Evolutionary conservation across 2,888 invertebrate species (phyloP), one percentile per base, ranked within the genome.

Genomic region (Nymphalis c-album): DNA sequence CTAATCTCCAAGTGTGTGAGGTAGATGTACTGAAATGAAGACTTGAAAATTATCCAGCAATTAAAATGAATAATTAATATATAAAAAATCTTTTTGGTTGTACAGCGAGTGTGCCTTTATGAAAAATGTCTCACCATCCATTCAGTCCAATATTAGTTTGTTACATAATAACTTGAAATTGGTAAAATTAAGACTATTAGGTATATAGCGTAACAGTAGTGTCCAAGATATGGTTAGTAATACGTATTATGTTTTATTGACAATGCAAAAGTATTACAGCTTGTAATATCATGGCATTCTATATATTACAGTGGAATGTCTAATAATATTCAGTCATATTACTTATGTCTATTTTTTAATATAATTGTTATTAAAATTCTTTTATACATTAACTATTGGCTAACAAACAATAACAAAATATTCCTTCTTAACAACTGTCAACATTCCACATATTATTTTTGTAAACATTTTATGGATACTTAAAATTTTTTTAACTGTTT

Each of bases 371-470:
- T 67, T 13, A 17, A 67, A 67, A 48, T 57, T 40, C 63, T 48
- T 64, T 64, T 66, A 48, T 18, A 22, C 47, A 55, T 57, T 67
- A 66, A 67, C 50, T 48, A 68, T 73, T 71, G 72, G 68, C 67
- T 72, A 68, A 65, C 60, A 60, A 70, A 68, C 64, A 53, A 45
- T 67, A 70, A 66, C 59, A 68, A 68, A 63, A 7, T 31, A 67
- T 67, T 63, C 64, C 63, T 58, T 66, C 48, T 50, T 70, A 69
- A 77, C 75, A 75, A 78, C 74, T 76, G 72, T 78, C 77, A 77
- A 90, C 90, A 90, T 90, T 90, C 90, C 90, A 89, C 81, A 77
- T 55, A 63, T 81, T 84, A 85, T 84, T 85, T 84, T 85, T 84
- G 72, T 85, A 85, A 55, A 68, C 77, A 73, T 81, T 81, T 82